Evolutionary conservation across 2,888 invertebrate genomes (phyloP).

Genomic region (Platyscelio sp.): DNA sequence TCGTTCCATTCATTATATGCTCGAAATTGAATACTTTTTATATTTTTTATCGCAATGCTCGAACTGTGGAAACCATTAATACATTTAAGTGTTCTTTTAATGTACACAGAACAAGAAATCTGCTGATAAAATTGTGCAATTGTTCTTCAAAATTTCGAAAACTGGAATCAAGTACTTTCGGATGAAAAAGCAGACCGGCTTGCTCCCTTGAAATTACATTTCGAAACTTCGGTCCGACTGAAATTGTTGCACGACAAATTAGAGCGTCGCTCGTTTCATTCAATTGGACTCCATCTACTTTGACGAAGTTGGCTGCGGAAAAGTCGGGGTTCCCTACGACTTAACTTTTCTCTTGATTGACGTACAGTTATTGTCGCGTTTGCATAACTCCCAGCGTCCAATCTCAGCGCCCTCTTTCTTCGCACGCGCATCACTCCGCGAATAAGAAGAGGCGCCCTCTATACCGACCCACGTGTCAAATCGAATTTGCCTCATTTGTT

Average conservation of each 20-base stretch:
- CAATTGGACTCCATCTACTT: constrained; percentile 62
- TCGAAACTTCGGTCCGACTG: constrained; percentile 50
- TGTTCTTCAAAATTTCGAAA: constrained; percentile 28
- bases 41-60: too few species aligned
- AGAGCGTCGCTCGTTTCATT: constrained; percentile 61
- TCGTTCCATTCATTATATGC: too few species aligned
- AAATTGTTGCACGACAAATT: constrained; percentile 66
- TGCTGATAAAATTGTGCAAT: neutral
- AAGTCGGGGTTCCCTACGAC: constrained; percentile 71
- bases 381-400: constrained; percentile 81
- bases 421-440: constrained; percentile 69
- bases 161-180: constrained; percentile 25
- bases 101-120: too few species aligned
- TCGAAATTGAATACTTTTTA: too few species aligned
- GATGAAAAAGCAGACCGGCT: constrained; percentile 38
- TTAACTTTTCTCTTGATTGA: constrained; percentile 84
- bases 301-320: constrained; percentile 61
- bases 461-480: constrained; percentile 81
- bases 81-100: too few species aligned
- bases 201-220: constrained; percentile 51
- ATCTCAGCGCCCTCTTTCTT: constrained; percentile 68
- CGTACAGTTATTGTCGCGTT: constrained; percentile 84
- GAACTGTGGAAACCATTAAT: too few species aligned
- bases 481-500: constrained; percentile 84
- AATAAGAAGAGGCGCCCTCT: constrained; percentile 69